Base-by-base conservation (phyloP, 2,113 vertebrate genomes). In the Phrynocephalus versicolor region DNA sequence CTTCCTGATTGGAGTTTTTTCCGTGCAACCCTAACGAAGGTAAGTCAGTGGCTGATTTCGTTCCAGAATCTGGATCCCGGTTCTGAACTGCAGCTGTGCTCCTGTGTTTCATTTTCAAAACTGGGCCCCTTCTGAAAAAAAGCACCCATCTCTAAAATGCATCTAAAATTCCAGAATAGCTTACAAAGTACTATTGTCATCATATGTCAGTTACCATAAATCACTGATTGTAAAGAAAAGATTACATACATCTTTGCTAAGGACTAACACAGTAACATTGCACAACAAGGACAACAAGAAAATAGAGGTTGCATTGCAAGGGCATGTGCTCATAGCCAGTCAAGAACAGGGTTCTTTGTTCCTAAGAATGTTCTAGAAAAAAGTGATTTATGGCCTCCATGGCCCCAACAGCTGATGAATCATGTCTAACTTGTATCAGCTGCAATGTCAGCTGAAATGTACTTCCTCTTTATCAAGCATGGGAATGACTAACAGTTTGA, bases 401-500 rank as follows among this genome's bases (percentile, higher is more conserved):
- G 70, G 55, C 33, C 87, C 89, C 89, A 88, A 84, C 88, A 70
- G 87, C 55, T 91, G 76, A 57, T 87, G 88, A 90, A 90, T 90
- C 89, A 75, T 74, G 88, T 79, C 84, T 12, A 57, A 89, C 30
- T 30, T 37, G 58, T 39, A 88, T 70, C 79, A 91, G 88, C 83
- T 0, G 0, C 86, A 90, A 85, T 5, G 0, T 81, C 72, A 71
- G 88, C 89, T 91, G 89, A 91, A 91, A 88, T 88, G 73, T 0
- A 0, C 86, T 91, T 94, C 89, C 93, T 91, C 89, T 88, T 85
- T 80, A 70, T 85, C 64, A 91, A 89, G 87, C 88, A 86, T 80
- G 1, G 55, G 27, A 82, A 67, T 58, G 76, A 77, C 80, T 85
- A 90, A 73, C 72, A 82, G 86, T 89, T 94, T 90, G 90, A 87